Conservation (phyloP, 2,888 invertebrate genomes). For the Brachyptera risi region DNA sequence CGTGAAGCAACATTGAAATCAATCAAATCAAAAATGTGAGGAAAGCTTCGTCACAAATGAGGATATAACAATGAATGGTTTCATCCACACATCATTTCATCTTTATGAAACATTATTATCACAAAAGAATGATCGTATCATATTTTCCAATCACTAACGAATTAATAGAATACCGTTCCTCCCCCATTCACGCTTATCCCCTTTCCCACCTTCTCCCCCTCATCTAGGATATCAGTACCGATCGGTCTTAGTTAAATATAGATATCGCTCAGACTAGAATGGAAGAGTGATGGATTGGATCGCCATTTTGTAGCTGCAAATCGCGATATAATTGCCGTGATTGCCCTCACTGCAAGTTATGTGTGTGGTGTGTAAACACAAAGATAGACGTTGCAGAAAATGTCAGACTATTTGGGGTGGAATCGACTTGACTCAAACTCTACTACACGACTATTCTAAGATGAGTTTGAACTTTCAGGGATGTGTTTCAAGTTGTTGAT, state of each 20-base stretch:
- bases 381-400: neutral
- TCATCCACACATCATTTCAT: no score
- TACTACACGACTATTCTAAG: no score
- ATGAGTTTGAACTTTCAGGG: no score
- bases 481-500: no score
- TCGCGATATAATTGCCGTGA: slow-evolving; percentile 7
- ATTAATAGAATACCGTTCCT: neutral
- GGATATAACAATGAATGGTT: no score
- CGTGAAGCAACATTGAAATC: no score
- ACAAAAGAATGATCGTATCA: neutral
- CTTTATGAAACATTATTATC: no score
- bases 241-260: slow-evolving; percentile 11
- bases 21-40: no score
- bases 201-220: neutral
- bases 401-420: neutral
- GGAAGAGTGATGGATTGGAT: neutral
- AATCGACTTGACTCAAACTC: neutral
- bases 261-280: neutral
- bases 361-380: neutral
- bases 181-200: neutral
- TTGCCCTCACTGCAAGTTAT: no score
- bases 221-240: neutral
- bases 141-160: neutral
- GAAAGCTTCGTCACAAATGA: no score
- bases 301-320: slow-evolving; percentile 12